These are phyloP conservation scores for Leptosomus discolor DNA, from an alignment of 2,113 vertebrate genomes.

Conservation along the genomic window DNA sequence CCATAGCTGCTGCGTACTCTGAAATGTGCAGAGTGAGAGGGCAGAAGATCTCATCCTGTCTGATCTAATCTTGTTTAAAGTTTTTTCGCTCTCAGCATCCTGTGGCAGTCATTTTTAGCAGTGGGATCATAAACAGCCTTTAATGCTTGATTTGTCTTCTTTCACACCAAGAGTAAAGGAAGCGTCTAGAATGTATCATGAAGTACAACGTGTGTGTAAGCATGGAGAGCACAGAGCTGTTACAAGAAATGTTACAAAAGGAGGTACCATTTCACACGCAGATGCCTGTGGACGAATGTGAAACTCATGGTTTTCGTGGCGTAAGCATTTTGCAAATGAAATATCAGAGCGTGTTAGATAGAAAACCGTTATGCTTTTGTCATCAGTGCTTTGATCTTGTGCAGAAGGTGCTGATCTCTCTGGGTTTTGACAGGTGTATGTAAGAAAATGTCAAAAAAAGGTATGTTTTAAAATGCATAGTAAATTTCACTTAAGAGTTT, in stretches of 20 bases:
- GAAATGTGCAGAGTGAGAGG: neutral
- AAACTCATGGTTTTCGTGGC: neutral
- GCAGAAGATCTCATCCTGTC: neutral
- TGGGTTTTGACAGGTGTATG: neutral
- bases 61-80: neutral
- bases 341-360: neutral
- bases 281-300: neutral
- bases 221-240: neutral
- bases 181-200: neutral
- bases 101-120: conserved; percentile 23
- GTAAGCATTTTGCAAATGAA: neutral
- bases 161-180: neutral
- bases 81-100: conserved; percentile 4
- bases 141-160: neutral
- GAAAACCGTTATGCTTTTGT: neutral
- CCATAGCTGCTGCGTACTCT: neutral
- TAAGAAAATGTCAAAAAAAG: neutral
- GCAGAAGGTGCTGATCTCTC: neutral
- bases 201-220: neutral
- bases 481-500: neutral
- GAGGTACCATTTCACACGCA: neutral
- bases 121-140: neutral
- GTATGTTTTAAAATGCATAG: neutral
- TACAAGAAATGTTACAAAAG: neutral
- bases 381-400: neutral